These are phyloP conservation scores for Eulemur rubriventer DNA, from an alignment of 2,797 vertebrate genomes.

Conservation along the genomic window DNA sequence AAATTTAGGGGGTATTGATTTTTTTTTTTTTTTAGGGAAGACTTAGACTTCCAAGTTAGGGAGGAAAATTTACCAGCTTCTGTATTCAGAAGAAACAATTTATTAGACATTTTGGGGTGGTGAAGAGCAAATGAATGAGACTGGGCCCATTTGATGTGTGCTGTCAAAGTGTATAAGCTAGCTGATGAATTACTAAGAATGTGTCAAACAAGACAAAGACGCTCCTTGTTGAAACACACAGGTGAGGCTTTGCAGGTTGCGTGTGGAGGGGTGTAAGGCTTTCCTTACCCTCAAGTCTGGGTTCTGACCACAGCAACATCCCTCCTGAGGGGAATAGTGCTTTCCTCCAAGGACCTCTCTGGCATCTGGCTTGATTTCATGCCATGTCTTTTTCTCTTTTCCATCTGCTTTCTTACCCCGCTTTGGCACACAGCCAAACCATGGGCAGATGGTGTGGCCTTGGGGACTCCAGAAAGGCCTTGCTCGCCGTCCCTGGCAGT, in stretches of 20 bases:
- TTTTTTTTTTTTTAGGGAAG: conserved; percentile 13
- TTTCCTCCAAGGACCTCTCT: not conserved
- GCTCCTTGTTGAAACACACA: not conserved
- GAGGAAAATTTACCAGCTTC: conserved; percentile 1
- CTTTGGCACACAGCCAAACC: not conserved
- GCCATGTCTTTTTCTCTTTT: not conserved
- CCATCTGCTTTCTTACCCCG: not conserved
- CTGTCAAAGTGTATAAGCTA: not conserved
- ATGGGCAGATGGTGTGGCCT: not conserved
- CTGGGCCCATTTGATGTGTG: not conserved
- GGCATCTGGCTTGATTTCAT: not conserved
- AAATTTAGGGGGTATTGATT: conserved; percentile 50
- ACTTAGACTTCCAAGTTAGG: conserved; percentile 29
- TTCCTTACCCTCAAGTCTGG: conserved; percentile 1
- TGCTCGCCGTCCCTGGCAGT: not conserved
- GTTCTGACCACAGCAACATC: not conserved
- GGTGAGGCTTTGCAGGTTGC: not conserved
- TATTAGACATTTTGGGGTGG: not conserved
- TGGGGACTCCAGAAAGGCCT: not conserved
- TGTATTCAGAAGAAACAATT: conserved; percentile 52
- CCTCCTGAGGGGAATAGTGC: not conserved
- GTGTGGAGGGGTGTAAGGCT: not conserved
- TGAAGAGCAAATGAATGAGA: not conserved
- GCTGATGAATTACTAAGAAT: not conserved
- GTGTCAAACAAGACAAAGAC: not conserved